Percentiles rank a stretch among this genome's conserved stretches.
These are phyloP conservation scores for Speoplatyrhinus poulsoni DNA, from an alignment of 2,113 vertebrate genomes.

Conservation along the genomic window DNA sequence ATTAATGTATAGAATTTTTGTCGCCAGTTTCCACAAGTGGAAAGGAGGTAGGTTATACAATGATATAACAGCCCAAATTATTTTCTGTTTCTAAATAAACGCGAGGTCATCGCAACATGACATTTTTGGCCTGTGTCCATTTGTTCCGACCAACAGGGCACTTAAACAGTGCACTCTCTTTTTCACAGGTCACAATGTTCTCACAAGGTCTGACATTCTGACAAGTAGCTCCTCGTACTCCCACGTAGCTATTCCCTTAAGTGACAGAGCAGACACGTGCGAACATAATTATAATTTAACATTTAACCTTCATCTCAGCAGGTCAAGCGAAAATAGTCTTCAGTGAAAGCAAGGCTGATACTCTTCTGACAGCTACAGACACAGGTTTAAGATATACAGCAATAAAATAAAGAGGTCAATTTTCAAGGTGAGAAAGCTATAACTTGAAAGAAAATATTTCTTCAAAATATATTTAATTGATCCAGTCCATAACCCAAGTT, in stretches of 20 bases:
- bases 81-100: constrained; percentile 12
- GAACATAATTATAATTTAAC: too few relatives aligned
- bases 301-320: background rate
- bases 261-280: background rate
- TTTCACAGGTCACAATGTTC: constrained; percentile 35
- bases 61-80: background rate
- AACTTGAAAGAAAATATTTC: too few relatives aligned
- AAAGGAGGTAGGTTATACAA: too few relatives aligned
- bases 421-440: too few relatives aligned
- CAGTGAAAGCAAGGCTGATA: background rate
- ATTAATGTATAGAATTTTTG: too few relatives aligned
- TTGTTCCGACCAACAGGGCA: constrained; percentile 35
- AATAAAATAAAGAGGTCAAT: too few relatives aligned
- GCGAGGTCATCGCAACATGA: constrained; percentile 16
- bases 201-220: background rate
- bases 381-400: too few relatives aligned
- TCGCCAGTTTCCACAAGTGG: too few relatives aligned
- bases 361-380: too few relatives aligned
- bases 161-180: constrained; percentile 38
- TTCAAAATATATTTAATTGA: background rate
- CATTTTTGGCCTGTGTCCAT: constrained; percentile 40
- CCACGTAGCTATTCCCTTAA: background rate
- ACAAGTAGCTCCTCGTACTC: background rate
- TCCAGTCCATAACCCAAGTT: constrained; percentile 17
- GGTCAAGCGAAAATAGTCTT: background rate